Percentiles rank a stretch among this genome's conserved stretches.
Evolutionary conservation across 2,797 vertebrate genomes (phyloP).

Genomic region (Gymnothorax reevesii): DNA sequence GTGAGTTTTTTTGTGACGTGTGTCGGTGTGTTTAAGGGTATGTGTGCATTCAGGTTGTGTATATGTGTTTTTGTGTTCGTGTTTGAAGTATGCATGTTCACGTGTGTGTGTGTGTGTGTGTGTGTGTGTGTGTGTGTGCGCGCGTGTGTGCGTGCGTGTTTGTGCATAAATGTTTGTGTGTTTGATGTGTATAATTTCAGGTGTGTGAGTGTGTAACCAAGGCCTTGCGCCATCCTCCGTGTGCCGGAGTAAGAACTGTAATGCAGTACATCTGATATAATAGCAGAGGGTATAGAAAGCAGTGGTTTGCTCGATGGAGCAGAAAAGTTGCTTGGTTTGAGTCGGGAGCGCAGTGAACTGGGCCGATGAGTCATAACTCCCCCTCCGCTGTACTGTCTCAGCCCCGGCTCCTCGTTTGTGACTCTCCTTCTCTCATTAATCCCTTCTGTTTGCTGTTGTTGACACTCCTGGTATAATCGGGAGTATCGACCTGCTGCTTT

Average conservation of each 20-base stretch:
- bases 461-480: neutral
- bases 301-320: neutral
- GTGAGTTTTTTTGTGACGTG: neutral
- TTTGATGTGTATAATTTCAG: neutral
- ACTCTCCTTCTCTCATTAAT: neutral
- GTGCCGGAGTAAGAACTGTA: neutral
- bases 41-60: neutral
- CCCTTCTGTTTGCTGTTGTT: neutral
- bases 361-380: neutral
- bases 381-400: neutral
- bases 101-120: conserved; percentile 29
- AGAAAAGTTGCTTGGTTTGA: conserved; percentile 1
- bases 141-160: neutral
- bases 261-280: neutral
- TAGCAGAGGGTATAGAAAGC: neutral
- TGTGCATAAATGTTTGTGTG: neutral
- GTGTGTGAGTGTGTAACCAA: neutral
- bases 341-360: neutral
- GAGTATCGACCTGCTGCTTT: neutral
- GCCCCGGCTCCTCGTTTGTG: neutral
- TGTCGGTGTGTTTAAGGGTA: neutral
- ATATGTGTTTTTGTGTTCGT: neutral
- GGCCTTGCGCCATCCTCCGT: neutral
- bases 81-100: neutral
- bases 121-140: conserved; percentile 24